phyloP scores from a whole-genome alignment of 2,797 vertebrate species.

The Hyperoplus immaculatus region DNA sequence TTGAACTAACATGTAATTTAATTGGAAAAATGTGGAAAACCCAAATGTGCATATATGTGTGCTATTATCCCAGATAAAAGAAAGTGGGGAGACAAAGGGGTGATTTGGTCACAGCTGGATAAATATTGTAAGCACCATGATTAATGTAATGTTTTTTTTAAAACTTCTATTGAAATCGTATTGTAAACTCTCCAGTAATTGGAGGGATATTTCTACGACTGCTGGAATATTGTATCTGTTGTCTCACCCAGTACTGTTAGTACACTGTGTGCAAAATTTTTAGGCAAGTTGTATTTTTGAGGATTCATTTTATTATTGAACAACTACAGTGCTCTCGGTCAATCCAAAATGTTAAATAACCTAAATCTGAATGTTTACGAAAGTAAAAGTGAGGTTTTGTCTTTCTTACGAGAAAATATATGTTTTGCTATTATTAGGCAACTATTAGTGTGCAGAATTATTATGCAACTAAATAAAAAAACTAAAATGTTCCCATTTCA shows the following conservation, averaged over 20 bases:
- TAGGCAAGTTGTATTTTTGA: too few species aligned
- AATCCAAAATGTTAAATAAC: too few species aligned
- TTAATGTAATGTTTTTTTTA: background rate
- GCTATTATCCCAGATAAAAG: background rate
- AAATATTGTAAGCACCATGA: background rate
- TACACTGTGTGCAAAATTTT: too few species aligned
- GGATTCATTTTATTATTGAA: too few species aligned
- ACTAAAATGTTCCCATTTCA: too few species aligned
- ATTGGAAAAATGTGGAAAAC: conserved; percentile 1
- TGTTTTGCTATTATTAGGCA: too few species aligned
- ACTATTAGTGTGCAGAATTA: too few species aligned
- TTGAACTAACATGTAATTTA: background rate
- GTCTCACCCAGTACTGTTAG: background rate
- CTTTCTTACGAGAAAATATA: too few species aligned
- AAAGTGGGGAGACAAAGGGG: background rate
- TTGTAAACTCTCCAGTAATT: background rate
- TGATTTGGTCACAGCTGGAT: background rate
- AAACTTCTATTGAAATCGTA: background rate
- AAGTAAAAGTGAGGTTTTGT: too few species aligned
- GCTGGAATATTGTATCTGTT: background rate
- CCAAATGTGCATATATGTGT: background rate
- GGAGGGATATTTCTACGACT: background rate
- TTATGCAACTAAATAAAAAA: too few species aligned
- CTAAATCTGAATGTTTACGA: too few species aligned
- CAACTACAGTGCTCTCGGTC: too few species aligned